Evolutionary conservation across 2,797 vertebrate species (phyloP), one percentile per base, ranked within the genome.

Genomic region (Synaphobranchus kaupii): DNA sequence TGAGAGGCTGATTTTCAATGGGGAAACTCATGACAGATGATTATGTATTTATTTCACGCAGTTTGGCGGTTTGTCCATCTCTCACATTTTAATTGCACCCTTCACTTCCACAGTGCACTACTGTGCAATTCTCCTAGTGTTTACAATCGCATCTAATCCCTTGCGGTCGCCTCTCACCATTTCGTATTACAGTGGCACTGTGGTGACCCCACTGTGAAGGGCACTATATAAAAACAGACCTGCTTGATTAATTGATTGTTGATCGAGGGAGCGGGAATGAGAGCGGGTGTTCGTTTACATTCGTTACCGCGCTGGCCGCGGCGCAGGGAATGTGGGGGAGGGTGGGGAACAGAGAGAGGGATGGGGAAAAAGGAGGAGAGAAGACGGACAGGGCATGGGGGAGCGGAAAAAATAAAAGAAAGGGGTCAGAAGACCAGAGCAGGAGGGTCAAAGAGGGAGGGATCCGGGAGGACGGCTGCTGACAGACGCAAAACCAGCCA

Each of bases 221-320:
- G 22, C 47, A 13, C 78, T 48, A 50, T 48, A 48, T 12, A 25
- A 81, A 81, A 25, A 9, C 78, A 50, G 78, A 81, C 22, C 47
- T 50, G 78, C n/a, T 81, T 81, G 78, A 48, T 81, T 44, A 47
- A 78, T 47, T 81, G 78, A 48, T n/a, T 81, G 78, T 50, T 91
- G 89, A 94, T 90, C 90, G 91, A 91, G 93, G 91, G 89, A 88
- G 85, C 85, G 87, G 31, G 1, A 89, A 91, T 90, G 82, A 76
- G 89, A 90, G 84, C 52, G 87, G 89, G 92, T 89, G 89, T 92
- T 94, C 68, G 90, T 90, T 89, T 93, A 92, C 91, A 93, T 93
- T 89, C 88, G 92, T 94, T 92, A 94, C 88, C 87, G 50, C 87
- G 60, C 2, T 80, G 78, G 20, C 78, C 10, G 47, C 50, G 3